phyloP scores from a whole-genome alignment of 1,140 invertebrate genomes.

The Brachionus calyciflorus region DNA sequence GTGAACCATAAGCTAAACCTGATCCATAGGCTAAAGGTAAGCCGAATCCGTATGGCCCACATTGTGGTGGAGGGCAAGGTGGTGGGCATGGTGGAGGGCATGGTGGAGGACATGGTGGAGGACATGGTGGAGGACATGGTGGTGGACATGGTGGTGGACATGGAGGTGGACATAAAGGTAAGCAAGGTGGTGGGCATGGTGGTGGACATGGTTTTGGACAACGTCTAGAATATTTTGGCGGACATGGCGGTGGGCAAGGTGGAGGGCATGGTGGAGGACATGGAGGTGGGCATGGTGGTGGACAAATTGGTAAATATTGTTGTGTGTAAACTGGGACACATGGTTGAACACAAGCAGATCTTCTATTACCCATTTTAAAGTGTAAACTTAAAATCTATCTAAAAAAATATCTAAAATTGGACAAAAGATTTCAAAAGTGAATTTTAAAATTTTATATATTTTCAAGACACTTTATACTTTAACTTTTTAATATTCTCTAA shows the following conservation, averaged over 20 bases:
- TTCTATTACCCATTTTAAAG: slow-evolving; percentile 13
- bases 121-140: not conserved
- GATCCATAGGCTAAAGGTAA: not conserved
- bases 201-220: not conserved
- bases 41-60: not conserved
- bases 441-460: not conserved
- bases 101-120: too few species aligned
- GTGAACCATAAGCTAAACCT: not conserved
- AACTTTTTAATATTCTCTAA: slow-evolving; percentile 3
- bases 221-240: not conserved
- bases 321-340: slow-evolving; percentile 7
- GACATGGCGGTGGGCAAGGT: not conserved
- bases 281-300: not conserved
- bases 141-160: not conserved
- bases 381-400: not conserved
- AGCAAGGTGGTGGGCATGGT: not conserved
- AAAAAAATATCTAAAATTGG: not conserved
- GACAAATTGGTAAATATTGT: not conserved
- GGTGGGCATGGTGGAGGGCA: not conserved
- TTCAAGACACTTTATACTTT: not conserved
- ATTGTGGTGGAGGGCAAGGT: slow-evolving; percentile 2
- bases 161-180: not conserved
- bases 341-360: slow-evolving; percentile 22
- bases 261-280: not conserved
- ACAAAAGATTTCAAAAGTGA: not conserved